phyloP scores from a whole-genome alignment of 2,113 vertebrate species.

The Holacanthus passer region DNA sequence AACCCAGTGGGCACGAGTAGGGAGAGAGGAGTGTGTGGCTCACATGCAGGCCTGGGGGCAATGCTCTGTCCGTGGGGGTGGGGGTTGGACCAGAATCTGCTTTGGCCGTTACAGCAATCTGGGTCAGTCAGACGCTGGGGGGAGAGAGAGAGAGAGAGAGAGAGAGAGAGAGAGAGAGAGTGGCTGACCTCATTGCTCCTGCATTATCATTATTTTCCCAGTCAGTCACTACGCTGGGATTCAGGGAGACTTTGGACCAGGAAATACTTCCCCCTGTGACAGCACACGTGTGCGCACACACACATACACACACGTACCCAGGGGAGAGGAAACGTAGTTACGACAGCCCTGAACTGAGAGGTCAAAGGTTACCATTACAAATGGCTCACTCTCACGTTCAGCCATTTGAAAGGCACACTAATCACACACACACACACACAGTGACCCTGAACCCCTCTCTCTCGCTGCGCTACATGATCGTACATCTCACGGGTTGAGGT shows the following conservation, averaged over 20 bases:
- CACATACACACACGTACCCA: slow-evolving; percentile 35
- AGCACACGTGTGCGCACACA: slow-evolving; percentile 19
- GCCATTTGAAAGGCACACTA: slow-evolving; percentile 41
- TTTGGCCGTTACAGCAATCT: slow-evolving; percentile 65
- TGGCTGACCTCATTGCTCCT: slow-evolving; percentile 70
- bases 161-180: background rate
- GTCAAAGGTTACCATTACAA: slow-evolving; percentile 76
- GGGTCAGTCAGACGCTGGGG: slow-evolving; percentile 63
- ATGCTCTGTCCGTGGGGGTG: slow-evolving; percentile 11
- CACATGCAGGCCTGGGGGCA: slow-evolving; percentile 35
- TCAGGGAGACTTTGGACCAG: slow-evolving; percentile 50
- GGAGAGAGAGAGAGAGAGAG: background rate
- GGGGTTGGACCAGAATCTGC: slow-evolving; percentile 56
- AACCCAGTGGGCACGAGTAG: slow-evolving; percentile 19
- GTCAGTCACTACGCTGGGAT: slow-evolving; percentile 39
- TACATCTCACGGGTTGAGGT: slow-evolving; percentile 40
- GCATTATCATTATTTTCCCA: slow-evolving; percentile 72
- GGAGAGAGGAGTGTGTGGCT: slow-evolving; percentile 28
- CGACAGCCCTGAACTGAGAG: slow-evolving; percentile 57
- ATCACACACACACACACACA: slow-evolving; percentile 44
- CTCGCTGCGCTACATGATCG: slow-evolving; percentile 31
- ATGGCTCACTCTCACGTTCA: slow-evolving; percentile 75
- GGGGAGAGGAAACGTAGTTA: slow-evolving; percentile 69
- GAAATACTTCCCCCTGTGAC: slow-evolving; percentile 57
- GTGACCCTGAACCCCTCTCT: slow-evolving; percentile 47